These are phyloP conservation scores for Sphaerodactylus townsendi DNA, from an alignment of 2,113 vertebrate species.

Conservation along the genomic window DNA sequence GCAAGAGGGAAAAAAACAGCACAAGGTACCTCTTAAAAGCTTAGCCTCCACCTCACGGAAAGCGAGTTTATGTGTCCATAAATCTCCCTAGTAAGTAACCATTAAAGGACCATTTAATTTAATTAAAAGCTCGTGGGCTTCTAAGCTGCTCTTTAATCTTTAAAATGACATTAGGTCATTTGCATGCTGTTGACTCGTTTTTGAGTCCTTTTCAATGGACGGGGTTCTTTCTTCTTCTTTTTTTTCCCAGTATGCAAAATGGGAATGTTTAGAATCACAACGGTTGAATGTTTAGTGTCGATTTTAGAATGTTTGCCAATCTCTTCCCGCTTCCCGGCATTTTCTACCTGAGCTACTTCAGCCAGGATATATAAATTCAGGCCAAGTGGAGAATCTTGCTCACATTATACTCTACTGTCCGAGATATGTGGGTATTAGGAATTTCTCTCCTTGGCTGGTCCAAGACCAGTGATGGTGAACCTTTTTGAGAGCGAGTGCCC, in stretches of 20 bases:
- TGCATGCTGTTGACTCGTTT: slow-evolving; percentile 72
- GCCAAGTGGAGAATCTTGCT: too few species aligned
- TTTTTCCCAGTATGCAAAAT: not conserved
- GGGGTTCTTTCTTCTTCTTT: not conserved
- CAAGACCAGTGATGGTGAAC: too few species aligned
- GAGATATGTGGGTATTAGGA: too few species aligned
- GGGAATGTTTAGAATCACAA: not conserved
- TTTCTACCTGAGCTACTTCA: not conserved
- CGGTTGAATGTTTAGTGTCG: not conserved
- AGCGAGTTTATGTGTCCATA: slow-evolving; percentile 80
- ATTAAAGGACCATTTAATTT: slow-evolving; percentile 81
- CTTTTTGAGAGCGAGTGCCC: too few species aligned
- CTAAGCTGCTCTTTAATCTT: slow-evolving; percentile 77
- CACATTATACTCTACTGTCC: too few species aligned
- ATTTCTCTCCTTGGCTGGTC: too few species aligned
- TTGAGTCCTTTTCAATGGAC: slow-evolving; percentile 34
- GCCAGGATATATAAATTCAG: not conserved
- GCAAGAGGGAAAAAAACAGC: slow-evolving; percentile 59
- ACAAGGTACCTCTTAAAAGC: slow-evolving; percentile 80
- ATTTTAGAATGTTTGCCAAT: slow-evolving; percentile 17
- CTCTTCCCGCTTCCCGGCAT: too few species aligned
- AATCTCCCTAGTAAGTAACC: slow-evolving; percentile 78
- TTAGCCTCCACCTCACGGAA: slow-evolving; percentile 71
- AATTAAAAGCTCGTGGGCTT: slow-evolving; percentile 76
- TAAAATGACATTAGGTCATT: slow-evolving; percentile 78